phyloP scores from a whole-genome alignment of 2,113 vertebrate species.

The Sterna hirundo region DNA sequence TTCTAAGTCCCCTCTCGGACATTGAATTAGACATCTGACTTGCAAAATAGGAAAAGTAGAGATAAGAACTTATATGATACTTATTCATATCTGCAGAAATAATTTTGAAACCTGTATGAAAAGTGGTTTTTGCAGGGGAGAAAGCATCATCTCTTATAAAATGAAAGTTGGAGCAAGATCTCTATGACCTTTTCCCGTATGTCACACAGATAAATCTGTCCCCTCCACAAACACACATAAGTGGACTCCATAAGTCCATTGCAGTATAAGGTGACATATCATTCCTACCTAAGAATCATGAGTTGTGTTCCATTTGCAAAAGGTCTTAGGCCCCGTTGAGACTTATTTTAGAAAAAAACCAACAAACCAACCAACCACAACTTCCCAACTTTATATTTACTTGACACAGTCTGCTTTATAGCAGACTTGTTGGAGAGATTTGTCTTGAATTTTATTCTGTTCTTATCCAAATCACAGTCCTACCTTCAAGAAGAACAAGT shows the following conservation, averaged over 20 bases:
- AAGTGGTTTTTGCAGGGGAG: neutral
- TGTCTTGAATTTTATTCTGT: neutral
- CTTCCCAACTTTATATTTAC: neutral
- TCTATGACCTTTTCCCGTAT: neutral
- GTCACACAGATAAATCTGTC: neutral
- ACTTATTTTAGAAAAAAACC: neutral
- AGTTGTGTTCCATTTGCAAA: neutral
- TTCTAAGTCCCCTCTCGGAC: neutral
- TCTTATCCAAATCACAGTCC: neutral
- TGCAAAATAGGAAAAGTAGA: neutral
- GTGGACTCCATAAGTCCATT: rapidly evolving
- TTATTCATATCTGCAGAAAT: neutral
- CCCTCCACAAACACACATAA: neutral
- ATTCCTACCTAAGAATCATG: neutral
- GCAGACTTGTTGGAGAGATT: neutral
- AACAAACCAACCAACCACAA: neutral
- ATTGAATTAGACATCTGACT: neutral
- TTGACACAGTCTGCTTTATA: neutral
- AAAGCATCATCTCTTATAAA: neutral
- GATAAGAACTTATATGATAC: neutral
- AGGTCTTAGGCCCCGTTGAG: neutral
- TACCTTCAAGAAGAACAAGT: neutral
- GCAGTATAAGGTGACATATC: neutral
- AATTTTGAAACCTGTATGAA: neutral
- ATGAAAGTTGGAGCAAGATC: neutral